Percentiles rank a stretch among this genome's conserved stretches.
Conservation (phyloP, 2,888 invertebrate species). For the Drosophila rubida region DNA sequence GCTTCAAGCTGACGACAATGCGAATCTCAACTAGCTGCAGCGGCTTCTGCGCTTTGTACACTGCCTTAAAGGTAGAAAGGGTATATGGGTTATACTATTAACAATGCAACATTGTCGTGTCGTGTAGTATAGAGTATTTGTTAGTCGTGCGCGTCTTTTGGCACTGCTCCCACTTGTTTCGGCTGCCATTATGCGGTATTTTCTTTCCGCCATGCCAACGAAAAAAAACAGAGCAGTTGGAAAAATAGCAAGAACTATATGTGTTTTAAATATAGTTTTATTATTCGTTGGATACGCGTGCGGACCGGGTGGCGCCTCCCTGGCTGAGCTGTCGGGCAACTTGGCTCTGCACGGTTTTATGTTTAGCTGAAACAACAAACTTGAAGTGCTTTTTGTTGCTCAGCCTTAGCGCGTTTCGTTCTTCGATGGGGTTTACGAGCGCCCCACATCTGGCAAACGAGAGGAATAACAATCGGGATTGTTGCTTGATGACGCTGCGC, state of each 20-base stretch:
- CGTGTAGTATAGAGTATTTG: too few species aligned
- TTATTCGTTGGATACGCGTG: conserved; percentile 16
- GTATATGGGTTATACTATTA: too few species aligned
- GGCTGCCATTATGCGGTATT: conserved; percentile 22
- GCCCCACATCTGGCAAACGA: conserved; percentile 14
- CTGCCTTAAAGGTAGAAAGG: not conserved
- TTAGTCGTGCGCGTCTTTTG: not conserved
- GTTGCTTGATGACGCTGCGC: conserved; percentile 54
- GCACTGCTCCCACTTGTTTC: conserved; percentile 1
- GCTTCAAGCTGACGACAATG: conserved; percentile 14
- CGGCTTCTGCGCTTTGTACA: not conserved
- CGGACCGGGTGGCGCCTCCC: conserved; percentile 37
- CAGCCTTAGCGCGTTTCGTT: conserved; percentile 20
- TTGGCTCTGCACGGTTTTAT: conserved; percentile 26
- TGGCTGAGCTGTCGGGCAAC: conserved; percentile 32
- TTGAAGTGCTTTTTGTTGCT: conserved; percentile 22
- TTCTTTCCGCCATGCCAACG: conserved; percentile 1
- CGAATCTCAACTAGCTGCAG: not conserved
- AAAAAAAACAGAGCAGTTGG: not conserved
- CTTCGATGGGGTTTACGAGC: conserved; percentile 21
- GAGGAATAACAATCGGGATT: conserved; percentile 38
- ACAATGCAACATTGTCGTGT: too few species aligned
- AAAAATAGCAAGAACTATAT: not conserved
- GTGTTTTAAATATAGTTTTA: conserved; percentile 30
- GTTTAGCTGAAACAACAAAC: conserved; percentile 27